Conservation (phyloP, 1,140 invertebrate genomes). For the Calliphora vicina region DNA sequence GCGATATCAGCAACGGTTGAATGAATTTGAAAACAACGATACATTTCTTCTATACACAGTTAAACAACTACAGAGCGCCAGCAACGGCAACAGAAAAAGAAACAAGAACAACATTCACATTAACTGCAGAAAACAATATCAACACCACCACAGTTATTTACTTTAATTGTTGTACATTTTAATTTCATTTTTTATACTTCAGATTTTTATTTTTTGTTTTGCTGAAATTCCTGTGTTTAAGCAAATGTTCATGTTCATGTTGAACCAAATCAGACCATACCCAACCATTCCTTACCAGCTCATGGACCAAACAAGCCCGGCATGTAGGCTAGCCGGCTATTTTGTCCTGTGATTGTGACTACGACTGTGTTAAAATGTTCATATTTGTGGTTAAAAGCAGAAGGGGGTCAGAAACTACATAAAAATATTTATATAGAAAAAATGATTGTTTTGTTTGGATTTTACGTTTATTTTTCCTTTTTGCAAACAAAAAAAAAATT, state of each 20-base stretch:
- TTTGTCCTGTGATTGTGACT: not conserved
- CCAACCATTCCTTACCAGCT: not conserved
- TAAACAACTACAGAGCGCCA: not conserved
- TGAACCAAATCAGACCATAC: not conserved
- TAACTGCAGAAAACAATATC: not conserved
- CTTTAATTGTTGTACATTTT: conserved; percentile 17
- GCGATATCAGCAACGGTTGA: not conserved
- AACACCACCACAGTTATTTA: conserved; percentile 16
- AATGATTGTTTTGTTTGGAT: not conserved
- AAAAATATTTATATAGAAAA: not conserved
- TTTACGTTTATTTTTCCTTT: not conserved
- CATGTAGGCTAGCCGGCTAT: not conserved
- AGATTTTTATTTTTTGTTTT: not conserved
- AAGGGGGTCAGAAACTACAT: not conserved
- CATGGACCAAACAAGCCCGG: too few species aligned
- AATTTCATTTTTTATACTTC: not conserved
- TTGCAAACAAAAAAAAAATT: not conserved
- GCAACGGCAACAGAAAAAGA: not conserved
- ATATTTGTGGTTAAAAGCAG: not conserved
- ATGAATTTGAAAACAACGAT: not conserved
- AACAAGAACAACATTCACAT: not conserved
- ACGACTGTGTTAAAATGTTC: not conserved
- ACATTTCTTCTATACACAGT: not conserved
- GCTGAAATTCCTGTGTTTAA: not conserved
- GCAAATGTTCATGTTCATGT: not conserved